Evolutionary conservation across 1,140 invertebrate species (phyloP), one percentile per base, ranked within the genome.

Genomic region (Bombus breviceps): DNA sequence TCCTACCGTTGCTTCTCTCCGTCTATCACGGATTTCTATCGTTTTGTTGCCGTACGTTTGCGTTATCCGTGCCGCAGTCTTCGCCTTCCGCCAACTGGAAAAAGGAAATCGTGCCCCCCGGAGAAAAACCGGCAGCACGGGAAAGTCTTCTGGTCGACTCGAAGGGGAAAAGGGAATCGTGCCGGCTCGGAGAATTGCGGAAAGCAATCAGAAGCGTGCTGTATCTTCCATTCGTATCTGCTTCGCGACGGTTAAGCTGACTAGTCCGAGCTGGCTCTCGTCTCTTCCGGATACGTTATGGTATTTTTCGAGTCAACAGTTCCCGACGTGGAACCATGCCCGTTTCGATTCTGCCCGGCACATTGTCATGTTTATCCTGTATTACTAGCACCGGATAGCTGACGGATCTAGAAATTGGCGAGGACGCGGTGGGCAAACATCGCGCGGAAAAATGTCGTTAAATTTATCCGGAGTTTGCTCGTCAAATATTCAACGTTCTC

Each of bases 121-220:
- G 43, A 66, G 81, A 43, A 41, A 4, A 39, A 43, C n/a, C 37
- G 5, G 10, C 9, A 34, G 4, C 10, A 39, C 12, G 28, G 1
- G 22, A 6, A 15, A 71, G 39, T 28, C 15, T 22, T 22, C 8
- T 22, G 22, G 68, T 41, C 39, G 37, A 64, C 22, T 34, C 39
- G 39, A 57, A 59, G 53, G 72, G 76, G 0, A n/a, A 80, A 77
- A 68, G 83, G 81, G 74, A 79, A 85, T 85, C 88, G 87, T 57
- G 34, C 78, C 41, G 43, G 75, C 25, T 41, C 25, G 62, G 62
- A 39, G 82, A 87, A 85, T 89, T 73, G 86, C 88, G 89, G 91
- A 93, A 92, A 93, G 92, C 92, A 94, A 94, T 94, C 91, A 91
- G 91, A 92, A 89, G 91, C 92, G 92, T 92, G 92, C 91, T 81